Conservation (phyloP, 2,888 invertebrate species). For the Perithous albicinctus region DNA sequence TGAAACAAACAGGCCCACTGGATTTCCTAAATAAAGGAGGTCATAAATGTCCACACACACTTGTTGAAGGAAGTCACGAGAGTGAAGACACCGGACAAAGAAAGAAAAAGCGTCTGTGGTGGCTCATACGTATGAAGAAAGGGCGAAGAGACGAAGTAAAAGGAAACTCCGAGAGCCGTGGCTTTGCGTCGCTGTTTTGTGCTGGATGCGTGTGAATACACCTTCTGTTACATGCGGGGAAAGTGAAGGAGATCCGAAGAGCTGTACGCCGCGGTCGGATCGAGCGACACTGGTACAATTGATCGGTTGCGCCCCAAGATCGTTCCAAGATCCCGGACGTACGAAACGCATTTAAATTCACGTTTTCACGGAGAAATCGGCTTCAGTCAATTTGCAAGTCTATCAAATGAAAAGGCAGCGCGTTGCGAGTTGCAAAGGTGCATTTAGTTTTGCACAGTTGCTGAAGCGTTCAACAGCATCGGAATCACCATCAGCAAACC, state of each 20-base stretch:
- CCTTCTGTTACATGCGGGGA: conserved; percentile 31
- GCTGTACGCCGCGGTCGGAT: conserved; percentile 13
- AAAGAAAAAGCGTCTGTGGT: conserved; percentile 32
- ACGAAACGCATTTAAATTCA: conserved; percentile 72
- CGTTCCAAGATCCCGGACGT: conserved; percentile 21
- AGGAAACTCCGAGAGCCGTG: conserved; percentile 34
- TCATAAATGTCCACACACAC: conserved; percentile 34
- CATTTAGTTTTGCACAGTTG: conserved; percentile 13
- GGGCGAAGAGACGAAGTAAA: conserved; percentile 24
- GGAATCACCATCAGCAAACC: conserved; percentile 53
- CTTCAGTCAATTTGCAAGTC: conserved; percentile 47
- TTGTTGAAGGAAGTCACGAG: conserved; percentile 33
- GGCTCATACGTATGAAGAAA: conserved; percentile 1
- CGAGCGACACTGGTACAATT: conserved; percentile 39
- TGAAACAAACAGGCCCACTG: not conserved
- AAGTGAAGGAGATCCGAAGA: conserved; percentile 45
- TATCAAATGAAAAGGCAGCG: conserved; percentile 42
- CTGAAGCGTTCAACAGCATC: conserved; percentile 24
- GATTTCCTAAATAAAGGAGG: conserved; percentile 43
- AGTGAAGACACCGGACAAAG: conserved; percentile 29
- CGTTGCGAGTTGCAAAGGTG: conserved; percentile 36
- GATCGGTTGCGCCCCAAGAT: conserved; percentile 34
- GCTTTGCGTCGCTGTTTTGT: not conserved
- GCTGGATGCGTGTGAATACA: conserved; percentile 10
- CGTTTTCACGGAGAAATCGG: conserved; percentile 73